phyloP scores from a whole-genome alignment of 2,113 vertebrate genomes.

The Saguinus midas region DNA sequence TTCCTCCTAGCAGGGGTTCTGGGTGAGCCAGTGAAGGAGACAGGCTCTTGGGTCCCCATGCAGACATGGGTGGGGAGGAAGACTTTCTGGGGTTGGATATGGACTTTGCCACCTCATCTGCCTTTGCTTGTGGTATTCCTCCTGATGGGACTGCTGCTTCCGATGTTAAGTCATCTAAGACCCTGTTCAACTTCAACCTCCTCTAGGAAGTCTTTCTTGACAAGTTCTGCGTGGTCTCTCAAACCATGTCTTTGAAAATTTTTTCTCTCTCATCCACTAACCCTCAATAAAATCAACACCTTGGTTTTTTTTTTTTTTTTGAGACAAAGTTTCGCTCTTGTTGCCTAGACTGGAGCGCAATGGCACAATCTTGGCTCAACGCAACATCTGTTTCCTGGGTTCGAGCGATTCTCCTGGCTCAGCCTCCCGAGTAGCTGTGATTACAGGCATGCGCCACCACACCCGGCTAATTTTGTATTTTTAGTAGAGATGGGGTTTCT shows the following conservation, averaged over 20 bases:
- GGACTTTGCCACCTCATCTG: neutral
- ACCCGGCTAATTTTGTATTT: no score
- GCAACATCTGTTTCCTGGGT: no score
- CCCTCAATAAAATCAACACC: neutral
- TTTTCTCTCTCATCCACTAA: no score
- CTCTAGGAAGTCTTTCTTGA: slow-evolving; percentile 6
- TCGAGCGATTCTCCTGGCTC: no score
- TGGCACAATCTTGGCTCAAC: no score
- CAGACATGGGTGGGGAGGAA: neutral
- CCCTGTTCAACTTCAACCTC: neutral
- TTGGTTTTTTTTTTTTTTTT: no score
- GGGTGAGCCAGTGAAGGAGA: neutral
- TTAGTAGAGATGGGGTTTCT: no score
- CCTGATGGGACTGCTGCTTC: neutral
- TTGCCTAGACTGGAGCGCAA: no score
- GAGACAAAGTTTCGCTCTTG: no score
- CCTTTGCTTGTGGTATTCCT: neutral
- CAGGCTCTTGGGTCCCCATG: neutral
- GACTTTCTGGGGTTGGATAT: neutral
- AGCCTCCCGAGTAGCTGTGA: no score
- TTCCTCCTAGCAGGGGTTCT: neutral
- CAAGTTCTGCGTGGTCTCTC: neutral
- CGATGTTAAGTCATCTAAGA: neutral
- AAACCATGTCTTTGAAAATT: neutral
- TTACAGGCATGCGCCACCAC: no score